Evolutionary conservation across 2,113 vertebrate species (phyloP).

Genomic region (Periophthalmus modestus): DNA sequence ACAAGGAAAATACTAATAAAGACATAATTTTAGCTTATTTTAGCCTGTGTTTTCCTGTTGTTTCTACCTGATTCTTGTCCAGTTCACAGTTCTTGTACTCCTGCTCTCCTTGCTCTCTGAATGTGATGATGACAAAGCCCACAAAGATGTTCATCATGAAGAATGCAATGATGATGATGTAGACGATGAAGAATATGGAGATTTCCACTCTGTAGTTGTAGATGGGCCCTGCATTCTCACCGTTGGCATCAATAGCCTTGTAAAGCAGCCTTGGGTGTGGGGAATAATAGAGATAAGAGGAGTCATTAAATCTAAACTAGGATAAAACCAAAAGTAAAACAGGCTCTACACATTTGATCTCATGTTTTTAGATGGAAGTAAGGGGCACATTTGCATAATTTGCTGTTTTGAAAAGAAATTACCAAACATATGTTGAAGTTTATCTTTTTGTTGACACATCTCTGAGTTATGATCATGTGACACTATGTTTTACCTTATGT

Average conservation of each 20-base stretch:
- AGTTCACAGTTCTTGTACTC: slow-evolving; percentile 95
- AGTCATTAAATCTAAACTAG: background rate
- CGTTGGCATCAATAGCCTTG: slow-evolving; percentile 91
- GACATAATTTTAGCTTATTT: background rate
- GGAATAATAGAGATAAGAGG: background rate
- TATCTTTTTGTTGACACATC: too few relatives aligned
- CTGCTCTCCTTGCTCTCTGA: slow-evolving; percentile 91
- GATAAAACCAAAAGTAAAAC: background rate
- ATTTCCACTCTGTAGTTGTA: slow-evolving; percentile 94
- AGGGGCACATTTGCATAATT: too few relatives aligned
- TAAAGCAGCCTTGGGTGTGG: slow-evolving; percentile 82
- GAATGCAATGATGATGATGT: slow-evolving; percentile 98
- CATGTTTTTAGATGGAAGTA: too few relatives aligned
- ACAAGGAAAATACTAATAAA: background rate
- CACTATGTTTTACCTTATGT: too few relatives aligned
- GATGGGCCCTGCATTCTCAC: slow-evolving; percentile 88
- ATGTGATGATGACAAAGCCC: slow-evolving; percentile 96
- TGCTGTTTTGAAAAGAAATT: too few relatives aligned
- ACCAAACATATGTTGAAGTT: too few relatives aligned
- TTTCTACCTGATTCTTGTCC: slow-evolving; percentile 91
- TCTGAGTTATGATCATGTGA: too few relatives aligned
- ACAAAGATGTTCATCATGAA: slow-evolving; percentile 99
- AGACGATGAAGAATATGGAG: slow-evolving; percentile 95
- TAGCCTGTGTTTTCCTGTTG: background rate
- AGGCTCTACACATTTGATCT: too few relatives aligned